These are phyloP conservation scores for Trachemys scripta DNA, from an alignment of 2,113 vertebrate genomes.

Conservation along the genomic window DNA sequence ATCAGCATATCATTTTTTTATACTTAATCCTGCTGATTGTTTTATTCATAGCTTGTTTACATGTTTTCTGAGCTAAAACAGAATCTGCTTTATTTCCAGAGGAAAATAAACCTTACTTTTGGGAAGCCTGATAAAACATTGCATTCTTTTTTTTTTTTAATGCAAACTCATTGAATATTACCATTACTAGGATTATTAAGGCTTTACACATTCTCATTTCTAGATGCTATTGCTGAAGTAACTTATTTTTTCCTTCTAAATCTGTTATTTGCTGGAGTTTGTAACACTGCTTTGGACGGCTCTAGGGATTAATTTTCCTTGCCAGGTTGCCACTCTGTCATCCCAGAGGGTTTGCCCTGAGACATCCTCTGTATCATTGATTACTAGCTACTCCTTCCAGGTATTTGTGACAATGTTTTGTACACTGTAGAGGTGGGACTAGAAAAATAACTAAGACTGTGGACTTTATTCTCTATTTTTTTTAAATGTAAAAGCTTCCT, in stretches of 20 bases:
- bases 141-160: background rate
- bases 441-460: constrained; percentile 38
- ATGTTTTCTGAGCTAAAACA: background rate
- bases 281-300: background rate
- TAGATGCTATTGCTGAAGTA: background rate
- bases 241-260: background rate
- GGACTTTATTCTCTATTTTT: background rate
- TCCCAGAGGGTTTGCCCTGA: background rate
- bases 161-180: background rate
- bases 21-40: background rate
- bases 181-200: background rate
- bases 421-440: background rate
- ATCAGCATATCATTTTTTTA: background rate
- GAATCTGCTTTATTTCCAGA: background rate
- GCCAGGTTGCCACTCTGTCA: background rate
- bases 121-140: background rate
- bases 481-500: background rate
- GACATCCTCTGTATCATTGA: background rate
- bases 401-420: constrained; percentile 3
- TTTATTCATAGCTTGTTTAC: background rate
- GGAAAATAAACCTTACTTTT: background rate
- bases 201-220: background rate
- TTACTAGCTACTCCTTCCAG: background rate
- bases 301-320: background rate
- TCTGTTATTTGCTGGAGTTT: constrained; percentile 5